Evolutionary conservation across 2,888 invertebrate species (phyloP), one percentile per base, ranked within the genome.

Genomic region (Callyntrura guangdongensis): DNA sequence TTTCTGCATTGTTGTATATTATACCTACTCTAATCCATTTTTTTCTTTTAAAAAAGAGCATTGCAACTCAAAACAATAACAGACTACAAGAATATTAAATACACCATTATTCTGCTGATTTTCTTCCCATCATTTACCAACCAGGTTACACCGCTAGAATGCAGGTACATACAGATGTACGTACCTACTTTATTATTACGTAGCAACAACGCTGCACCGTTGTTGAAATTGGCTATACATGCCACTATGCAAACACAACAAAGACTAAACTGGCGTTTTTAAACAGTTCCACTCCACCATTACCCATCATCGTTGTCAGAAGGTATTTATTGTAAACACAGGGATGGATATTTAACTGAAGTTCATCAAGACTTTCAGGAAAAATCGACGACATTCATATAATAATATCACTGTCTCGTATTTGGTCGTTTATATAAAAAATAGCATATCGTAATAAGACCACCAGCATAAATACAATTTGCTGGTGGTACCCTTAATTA

Each of bases 81-180:
- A 64, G 14, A 14, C 14, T 47, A 36, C 45, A 72, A 72, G 8
- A 72, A 72, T 49, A 74, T 20, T 74, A 74, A 77, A 77, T 77
- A 22, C 6, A 12, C 53, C 53, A 77, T 77, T 77, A 49, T 56
- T 77, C 77, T 77, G 14, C n/a, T 25, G 53, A 77, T 53, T 77
- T 53, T 77, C 77, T 77, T 77, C 77, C 77, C 77, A 77, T 77
- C 77, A 77, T 77, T 77, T 77, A 77, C 20, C 49, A 77, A 56
- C 77, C n/a, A 74, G 49, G 3, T 20, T 6, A 36, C 36, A 36
- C 6, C 2, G 36, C 36, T 6, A 36, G 6, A 4, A 36, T 6
- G 36, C 6, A 36, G 36, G 36, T 36, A 36, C 36, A 36, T 36
- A 36, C n/a, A n/a, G n/a, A n/a, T n/a, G n/a, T 36, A 36, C 36